Conservation (phyloP, 2,113 vertebrate genomes). For the Lanius ludovicianus region DNA sequence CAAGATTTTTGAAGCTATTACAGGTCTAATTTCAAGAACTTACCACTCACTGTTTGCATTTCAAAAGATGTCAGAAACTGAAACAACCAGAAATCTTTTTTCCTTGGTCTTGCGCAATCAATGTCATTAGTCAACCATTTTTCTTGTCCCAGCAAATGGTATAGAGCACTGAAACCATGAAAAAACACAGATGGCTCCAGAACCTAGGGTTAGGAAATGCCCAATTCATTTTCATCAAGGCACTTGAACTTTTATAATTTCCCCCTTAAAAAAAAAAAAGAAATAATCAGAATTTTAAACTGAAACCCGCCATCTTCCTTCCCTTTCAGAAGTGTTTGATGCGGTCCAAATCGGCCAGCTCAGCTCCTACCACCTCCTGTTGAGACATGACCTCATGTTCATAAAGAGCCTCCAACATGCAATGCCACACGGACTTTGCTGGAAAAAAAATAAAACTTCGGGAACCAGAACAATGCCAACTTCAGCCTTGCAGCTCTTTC, state of each 20-base stretch:
- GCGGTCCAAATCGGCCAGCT: neutral
- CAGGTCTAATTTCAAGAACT: neutral
- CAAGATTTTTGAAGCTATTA: neutral
- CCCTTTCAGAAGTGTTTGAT: neutral
- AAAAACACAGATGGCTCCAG: neutral
- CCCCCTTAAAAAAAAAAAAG: neutral
- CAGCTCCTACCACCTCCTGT: neutral
- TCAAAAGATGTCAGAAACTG: neutral
- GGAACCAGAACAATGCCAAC: constrained; percentile 20
- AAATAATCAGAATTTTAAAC: neutral
- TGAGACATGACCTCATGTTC: constrained; percentile 5
- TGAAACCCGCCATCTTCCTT: neutral
- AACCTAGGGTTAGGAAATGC: neutral
- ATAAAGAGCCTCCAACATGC: neutral
- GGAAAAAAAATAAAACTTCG: neutral
- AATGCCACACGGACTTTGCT: neutral
- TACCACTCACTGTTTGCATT: neutral
- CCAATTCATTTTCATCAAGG: neutral
- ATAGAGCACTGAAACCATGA: neutral
- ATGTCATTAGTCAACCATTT: neutral
- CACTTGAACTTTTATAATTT: neutral
- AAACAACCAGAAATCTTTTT: neutral
- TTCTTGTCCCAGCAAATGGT: neutral
- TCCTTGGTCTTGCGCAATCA: neutral
- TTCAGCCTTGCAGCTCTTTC: constrained; percentile 34